These are phyloP conservation scores for Notocelia uddmanniana DNA, from an alignment of 2,888 invertebrate species.

Conservation along the genomic window DNA sequence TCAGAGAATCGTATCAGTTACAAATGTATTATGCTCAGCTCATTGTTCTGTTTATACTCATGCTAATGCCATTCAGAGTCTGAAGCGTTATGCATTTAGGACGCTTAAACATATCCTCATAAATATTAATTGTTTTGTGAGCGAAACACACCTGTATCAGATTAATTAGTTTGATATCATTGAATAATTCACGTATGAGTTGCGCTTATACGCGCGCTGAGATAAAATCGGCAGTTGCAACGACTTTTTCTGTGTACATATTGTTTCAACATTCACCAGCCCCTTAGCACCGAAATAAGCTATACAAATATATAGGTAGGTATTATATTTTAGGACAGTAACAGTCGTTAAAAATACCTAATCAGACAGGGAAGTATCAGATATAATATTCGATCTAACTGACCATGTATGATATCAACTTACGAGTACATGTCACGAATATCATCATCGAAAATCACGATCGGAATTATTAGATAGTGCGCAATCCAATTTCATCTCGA, in stretches of 20 bases:
- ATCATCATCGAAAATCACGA: constrained; percentile 76
- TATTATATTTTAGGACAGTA: background rate
- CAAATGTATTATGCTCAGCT: constrained; percentile 53
- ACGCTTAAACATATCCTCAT: constrained; percentile 67
- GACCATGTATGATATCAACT: constrained; percentile 15
- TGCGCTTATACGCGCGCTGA: constrained; percentile 11
- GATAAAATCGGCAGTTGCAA: constrained; percentile 23
- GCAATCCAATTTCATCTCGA: constrained; percentile 77
- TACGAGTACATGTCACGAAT: constrained; percentile 72
- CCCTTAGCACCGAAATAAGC: background rate
- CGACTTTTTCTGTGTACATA: constrained; percentile 21
- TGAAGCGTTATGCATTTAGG: constrained; percentile 68
- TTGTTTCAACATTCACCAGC: background rate
- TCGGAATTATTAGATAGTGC: constrained; percentile 73
- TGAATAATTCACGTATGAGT: constrained; percentile 53
- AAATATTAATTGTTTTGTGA: constrained; percentile 64
- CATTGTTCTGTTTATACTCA: constrained; percentile 54
- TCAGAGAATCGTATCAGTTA: constrained; percentile 61
- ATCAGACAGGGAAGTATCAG: background rate
- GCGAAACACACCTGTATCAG: constrained; percentile 57
- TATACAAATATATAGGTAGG: background rate
- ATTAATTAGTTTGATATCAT: constrained; percentile 56
- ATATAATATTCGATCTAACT: background rate
- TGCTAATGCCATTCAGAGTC: constrained; percentile 66
- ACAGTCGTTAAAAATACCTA: background rate